Conservation (phyloP, 2,797 vertebrate genomes). For the Myotis daubentonii region DNA sequence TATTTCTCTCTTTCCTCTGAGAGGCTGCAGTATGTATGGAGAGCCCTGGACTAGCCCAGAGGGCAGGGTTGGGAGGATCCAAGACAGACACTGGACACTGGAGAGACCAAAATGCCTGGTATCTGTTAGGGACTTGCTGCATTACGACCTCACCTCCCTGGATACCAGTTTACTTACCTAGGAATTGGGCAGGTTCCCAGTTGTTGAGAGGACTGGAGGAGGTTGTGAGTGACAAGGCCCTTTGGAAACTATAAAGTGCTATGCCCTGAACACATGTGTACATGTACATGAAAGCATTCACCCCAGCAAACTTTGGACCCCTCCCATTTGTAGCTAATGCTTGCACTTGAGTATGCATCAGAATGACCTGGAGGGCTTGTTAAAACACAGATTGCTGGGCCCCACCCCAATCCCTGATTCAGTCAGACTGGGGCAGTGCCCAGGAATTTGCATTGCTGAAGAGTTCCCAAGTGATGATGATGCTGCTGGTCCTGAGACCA, state of each 20-base stretch:
- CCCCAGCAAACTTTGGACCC: background rate
- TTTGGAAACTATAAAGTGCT: slow-evolving; percentile 23
- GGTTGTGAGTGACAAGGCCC: background rate
- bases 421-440: background rate
- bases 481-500: background rate
- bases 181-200: background rate
- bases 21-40: background rate
- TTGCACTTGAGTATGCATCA: background rate
- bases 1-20: background rate
- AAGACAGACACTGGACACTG: background rate
- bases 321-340: background rate
- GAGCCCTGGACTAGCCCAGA: background rate
- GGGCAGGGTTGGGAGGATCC: background rate
- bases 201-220: background rate
- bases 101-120: background rate
- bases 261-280: background rate
- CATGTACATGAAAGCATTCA: background rate
- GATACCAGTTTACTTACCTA: slow-evolving; percentile 34
- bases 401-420: slow-evolving; percentile 21
- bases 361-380: slow-evolving; percentile 34
- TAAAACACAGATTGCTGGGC: background rate
- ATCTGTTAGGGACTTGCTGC: background rate
- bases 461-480: background rate
- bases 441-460: slow-evolving; percentile 51
- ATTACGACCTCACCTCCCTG: slow-evolving; percentile 17